phyloP scores from a whole-genome alignment of 2,888 invertebrate species.

The Sepioteuthis lessoniana region DNA sequence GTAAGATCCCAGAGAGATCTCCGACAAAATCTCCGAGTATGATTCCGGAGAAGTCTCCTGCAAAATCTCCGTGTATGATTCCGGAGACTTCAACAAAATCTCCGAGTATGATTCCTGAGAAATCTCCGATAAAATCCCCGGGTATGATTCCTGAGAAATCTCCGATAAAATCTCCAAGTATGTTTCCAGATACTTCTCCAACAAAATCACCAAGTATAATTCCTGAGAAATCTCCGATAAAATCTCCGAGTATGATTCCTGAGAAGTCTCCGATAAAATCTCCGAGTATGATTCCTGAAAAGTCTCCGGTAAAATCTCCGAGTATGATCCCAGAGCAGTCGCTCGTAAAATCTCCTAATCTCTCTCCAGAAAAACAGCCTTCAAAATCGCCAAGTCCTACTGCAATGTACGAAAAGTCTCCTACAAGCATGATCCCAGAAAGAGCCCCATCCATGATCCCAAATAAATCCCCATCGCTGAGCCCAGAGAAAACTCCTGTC shows the following conservation, averaged over 20 bases:
- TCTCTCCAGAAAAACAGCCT: background rate
- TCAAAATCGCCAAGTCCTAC: too few species aligned
- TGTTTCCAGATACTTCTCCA: too few species aligned
- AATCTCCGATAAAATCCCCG: background rate
- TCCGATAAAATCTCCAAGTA: too few species aligned
- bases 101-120: background rate
- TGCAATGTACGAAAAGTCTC: too few species aligned
- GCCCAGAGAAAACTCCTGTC: background rate
- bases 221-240: too few species aligned
- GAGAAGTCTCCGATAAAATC: too few species aligned
- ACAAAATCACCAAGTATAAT: too few species aligned
- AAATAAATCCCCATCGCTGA: constrained; percentile 25
- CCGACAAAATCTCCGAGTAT: background rate
- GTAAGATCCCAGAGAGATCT: constrained; percentile 24
- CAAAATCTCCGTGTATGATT: background rate
- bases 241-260: too few species aligned
- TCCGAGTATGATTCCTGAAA: background rate
- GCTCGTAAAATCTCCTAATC: background rate
- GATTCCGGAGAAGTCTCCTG: background rate
- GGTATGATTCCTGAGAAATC: background rate
- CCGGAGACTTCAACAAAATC: background rate
- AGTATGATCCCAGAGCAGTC: too few species aligned
- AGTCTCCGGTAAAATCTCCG: too few species aligned
- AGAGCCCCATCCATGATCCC: background rate
- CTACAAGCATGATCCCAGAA: too few species aligned